Base-by-base conservation (phyloP, 1,140 invertebrate species). In the Drosophila pruinosa region DNA sequence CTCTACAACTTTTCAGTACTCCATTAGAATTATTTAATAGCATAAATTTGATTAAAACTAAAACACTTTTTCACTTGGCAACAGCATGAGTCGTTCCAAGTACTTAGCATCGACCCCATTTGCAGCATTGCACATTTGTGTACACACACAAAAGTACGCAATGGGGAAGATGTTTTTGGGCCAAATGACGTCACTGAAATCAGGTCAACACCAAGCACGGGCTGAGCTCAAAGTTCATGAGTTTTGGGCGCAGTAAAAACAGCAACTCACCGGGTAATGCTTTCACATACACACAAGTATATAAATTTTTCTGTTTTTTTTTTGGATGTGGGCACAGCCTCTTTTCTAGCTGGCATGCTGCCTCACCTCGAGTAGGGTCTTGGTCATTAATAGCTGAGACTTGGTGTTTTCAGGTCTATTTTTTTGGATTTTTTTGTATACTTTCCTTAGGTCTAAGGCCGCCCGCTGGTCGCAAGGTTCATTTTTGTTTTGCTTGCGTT, bases 131-230 rank as follows among this genome's bases (percentile, higher is more conserved):
- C 47, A 62, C 28, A 53, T 52, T 58, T 47, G 3, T 14, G 19
- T 38, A 38, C 21, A 22, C 5, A 58, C 19, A 34, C 28, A 17
- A 0, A 58, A 4, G 6, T 43, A 52, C 4, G 26, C 26, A 45
- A n/a, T 19, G 21, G n/a, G n/a, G 58, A 15, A 19, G 31, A 53
- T 48, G 39, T 48, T 61, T 65, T 57, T 50, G 50, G 52, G 72
- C 45, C 69, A 78, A 80, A 74, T 85, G 81, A 85, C 81, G 81
- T 85, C 81, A 85, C 81, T 58, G 34, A 68, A 85, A 85, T 85
- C 81, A 85, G 81, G 81, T 85, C 80, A 85, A 74, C 70, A 59
- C 41, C 39, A 43, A n/a, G 59, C 70, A 34, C 38, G 45, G 43
- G 26, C 61, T 53, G 62, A 53, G 59, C 50, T 14, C 50, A 57